Percentiles rank a stretch among this genome's conserved stretches.
Evolutionary conservation across 2,888 invertebrate genomes (phyloP).

Genomic region (Geotrupes spiniger): DNA sequence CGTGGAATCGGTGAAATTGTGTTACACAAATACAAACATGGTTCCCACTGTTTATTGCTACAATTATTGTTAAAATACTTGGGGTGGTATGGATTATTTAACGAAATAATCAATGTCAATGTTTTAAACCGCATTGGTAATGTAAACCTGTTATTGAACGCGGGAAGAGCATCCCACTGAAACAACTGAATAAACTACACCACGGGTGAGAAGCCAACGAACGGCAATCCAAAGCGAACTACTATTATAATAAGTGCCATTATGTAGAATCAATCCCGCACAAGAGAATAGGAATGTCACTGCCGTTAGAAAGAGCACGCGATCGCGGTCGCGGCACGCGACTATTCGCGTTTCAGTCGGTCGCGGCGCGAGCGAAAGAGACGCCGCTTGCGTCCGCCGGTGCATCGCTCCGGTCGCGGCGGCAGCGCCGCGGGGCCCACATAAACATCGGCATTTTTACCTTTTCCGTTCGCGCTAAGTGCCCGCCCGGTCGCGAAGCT

Average conservation of each 20-base stretch:
- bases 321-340: not conserved
- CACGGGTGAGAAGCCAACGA: slow-evolving; percentile 15
- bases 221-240: slow-evolving; percentile 11
- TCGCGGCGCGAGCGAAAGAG: not conserved
- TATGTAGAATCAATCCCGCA: slow-evolving; percentile 10
- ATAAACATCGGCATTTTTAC: slow-evolving; percentile 4
- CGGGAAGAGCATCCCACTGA: too few species aligned
- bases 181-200: too few species aligned
- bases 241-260: slow-evolving; percentile 7
- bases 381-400: not conserved
- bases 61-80: too few species aligned
- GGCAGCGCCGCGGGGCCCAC: not conserved
- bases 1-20: too few species aligned
- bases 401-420: not conserved
- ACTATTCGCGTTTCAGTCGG: not conserved
- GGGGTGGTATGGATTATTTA: too few species aligned
- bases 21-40: too few species aligned
- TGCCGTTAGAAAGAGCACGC: slow-evolving; percentile 20
- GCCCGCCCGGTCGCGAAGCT: not conserved
- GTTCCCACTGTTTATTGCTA: too few species aligned
- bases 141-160: too few species aligned
- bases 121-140: too few species aligned
- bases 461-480: not conserved
- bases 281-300: slow-evolving; percentile 21
- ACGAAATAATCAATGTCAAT: too few species aligned